Evolutionary conservation across 2,888 invertebrate genomes (phyloP).

Genomic region (Vanessa cardui): DNA sequence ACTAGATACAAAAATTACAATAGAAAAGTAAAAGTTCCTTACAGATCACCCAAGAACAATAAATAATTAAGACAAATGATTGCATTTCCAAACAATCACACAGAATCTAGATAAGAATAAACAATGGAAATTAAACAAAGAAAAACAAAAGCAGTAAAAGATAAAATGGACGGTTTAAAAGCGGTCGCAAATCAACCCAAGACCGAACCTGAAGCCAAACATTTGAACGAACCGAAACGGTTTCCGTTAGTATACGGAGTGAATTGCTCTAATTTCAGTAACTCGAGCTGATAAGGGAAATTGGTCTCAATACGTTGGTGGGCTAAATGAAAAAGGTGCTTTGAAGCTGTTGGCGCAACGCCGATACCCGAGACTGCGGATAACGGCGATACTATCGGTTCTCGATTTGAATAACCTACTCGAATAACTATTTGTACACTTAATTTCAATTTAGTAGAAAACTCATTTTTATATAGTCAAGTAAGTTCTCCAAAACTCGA

Average conservation of each 20-base stretch:
- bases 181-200: constrained; percentile 6
- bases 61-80: no score
- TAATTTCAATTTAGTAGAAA: no score
- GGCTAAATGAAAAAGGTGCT: constrained; percentile 39
- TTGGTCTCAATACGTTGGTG: constrained; percentile 35
- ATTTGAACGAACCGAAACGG: constrained; percentile 14
- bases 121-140: not conserved
- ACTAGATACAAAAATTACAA: no score
- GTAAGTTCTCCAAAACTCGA: no score
- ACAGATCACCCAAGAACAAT: no score
- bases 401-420: constrained; percentile 6
- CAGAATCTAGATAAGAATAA: no score
- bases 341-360: constrained; percentile 35
- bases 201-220: constrained; percentile 18
- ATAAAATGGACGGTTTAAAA: constrained; percentile 1
- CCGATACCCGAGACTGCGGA: constrained; percentile 23
- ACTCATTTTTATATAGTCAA: not conserved
- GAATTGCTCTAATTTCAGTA: constrained; percentile 35
- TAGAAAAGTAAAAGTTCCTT: no score
- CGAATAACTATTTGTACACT: no score
- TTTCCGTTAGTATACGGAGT: constrained; percentile 15
- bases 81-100: no score
- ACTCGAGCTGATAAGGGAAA: constrained; percentile 38
- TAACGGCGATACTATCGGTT: constrained; percentile 17
- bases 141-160: not conserved